Conservation (phyloP, 2,797 vertebrate genomes). For the Sebastes diploproa region DNA sequence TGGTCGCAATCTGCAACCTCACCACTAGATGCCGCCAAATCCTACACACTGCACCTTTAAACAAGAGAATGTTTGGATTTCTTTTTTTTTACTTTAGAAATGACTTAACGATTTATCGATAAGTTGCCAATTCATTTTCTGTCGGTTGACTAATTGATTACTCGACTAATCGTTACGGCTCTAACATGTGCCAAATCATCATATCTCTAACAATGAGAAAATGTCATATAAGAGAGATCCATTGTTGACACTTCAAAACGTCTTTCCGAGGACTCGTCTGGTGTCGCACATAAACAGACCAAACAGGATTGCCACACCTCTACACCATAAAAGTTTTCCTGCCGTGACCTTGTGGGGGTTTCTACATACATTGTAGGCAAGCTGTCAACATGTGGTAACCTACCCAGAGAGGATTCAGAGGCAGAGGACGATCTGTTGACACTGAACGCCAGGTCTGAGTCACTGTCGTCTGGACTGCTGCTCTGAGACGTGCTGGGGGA, state of each 20-base stretch:
- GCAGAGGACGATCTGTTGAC: conserved; percentile 97
- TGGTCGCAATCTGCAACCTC: no score
- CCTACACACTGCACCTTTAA: no score
- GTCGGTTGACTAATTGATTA: background rate
- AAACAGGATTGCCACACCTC: background rate
- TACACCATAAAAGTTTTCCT: background rate
- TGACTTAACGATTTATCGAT: background rate
- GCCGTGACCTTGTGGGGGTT: background rate
- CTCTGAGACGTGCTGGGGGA: conserved; percentile 93
- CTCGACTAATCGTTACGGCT: background rate
- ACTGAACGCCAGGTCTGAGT: conserved; percentile 96
- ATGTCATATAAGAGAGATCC: background rate
- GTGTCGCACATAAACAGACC: no score
- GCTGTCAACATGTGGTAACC: conserved; percentile 57
- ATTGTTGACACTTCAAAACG: background rate
- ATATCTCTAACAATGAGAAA: background rate
- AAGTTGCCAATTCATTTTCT: background rate
- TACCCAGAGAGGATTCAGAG: conserved; percentile 97
- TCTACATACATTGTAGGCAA: conserved; percentile 6
- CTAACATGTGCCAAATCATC: background rate
- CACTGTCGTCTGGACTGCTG: conserved; percentile 94
- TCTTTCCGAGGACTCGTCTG: background rate
- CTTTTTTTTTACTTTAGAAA: background rate
- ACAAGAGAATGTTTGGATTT: background rate
- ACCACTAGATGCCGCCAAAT: no score